These are phyloP conservation scores for Hydrozoanthus tunicans DNA, from an alignment of 64 coral and sea anemone genomes.

Conservation along the genomic window DNA sequence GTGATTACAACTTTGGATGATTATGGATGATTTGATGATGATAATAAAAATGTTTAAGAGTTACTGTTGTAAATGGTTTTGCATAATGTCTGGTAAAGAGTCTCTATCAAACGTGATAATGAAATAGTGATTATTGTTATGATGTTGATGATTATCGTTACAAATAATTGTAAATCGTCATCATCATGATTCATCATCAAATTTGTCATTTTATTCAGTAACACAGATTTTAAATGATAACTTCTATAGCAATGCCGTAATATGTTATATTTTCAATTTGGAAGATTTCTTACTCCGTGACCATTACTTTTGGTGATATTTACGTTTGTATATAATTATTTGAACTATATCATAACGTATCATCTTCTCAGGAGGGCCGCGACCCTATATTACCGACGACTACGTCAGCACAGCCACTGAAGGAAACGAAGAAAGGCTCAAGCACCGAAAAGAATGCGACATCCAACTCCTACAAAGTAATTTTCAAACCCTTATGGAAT, in stretches of 20 bases:
- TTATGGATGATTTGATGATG: not conserved
- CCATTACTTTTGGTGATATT: not conserved
- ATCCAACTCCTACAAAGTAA: constrained; percentile 29
- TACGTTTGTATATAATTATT: not conserved
- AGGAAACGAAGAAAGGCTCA: not conserved
- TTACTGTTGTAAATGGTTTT: not conserved
- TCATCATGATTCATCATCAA: not conserved
- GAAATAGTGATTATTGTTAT: not conserved
- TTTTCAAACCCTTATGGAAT: not conserved
- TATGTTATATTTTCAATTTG: not conserved
- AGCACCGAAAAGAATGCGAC: not conserved
- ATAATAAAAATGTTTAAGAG: not conserved
- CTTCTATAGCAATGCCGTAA: not conserved
- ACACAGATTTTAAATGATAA: not conserved
- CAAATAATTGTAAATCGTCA: not conserved
- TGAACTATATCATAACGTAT: not conserved
- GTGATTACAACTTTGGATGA: not conserved
- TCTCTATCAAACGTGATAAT: not conserved
- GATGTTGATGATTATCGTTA: not conserved
- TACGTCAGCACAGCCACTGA: not conserved
- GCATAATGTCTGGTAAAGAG: not conserved
- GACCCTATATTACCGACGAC: not conserved
- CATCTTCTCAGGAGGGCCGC: constrained; percentile 14
- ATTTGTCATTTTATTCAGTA: no score
- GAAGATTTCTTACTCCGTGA: not conserved